Evolutionary conservation across 2,113 vertebrate species (phyloP).

Genomic region (Epinephelus cyanopodus): DNA sequence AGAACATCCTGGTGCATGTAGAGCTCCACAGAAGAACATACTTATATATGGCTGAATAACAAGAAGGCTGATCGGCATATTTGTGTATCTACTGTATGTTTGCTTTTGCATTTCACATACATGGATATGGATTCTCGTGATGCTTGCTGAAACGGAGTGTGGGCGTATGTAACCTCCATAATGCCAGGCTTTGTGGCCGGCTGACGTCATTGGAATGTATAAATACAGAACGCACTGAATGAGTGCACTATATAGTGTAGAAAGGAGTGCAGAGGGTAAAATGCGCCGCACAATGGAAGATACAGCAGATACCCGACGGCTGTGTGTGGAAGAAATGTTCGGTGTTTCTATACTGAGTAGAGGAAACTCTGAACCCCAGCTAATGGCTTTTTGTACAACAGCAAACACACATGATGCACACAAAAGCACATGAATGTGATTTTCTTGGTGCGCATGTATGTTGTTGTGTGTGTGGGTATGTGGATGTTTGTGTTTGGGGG

Average conservation of each 20-base stretch:
- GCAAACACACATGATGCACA: conserved; percentile 1
- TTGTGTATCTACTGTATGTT: conserved; percentile 2
- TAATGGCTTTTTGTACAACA: conserved; percentile 27
- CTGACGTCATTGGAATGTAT: conserved; percentile 69
- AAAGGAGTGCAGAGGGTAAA: conserved; percentile 17
- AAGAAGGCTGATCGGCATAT: background rate
- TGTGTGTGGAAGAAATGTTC: conserved; percentile 10
- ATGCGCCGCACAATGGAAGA: conserved; percentile 42
- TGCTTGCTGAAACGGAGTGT: conserved; percentile 3
- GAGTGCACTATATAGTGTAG: conserved; percentile 28
- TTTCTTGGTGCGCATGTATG: background rate
- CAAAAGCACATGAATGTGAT: conserved; percentile 3
- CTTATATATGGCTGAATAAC: background rate
- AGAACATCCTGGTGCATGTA: background rate
- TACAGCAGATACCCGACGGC: conserved; percentile 32
- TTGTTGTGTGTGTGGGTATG: conserved; percentile 11
- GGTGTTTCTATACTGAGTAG: conserved; percentile 33
- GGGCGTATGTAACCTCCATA: conserved; percentile 64
- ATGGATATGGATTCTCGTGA: conserved; percentile 15
- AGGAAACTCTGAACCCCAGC: background rate
- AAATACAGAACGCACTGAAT: conserved; percentile 53
- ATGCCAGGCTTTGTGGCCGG: conserved; percentile 64
- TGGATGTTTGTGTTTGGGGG: conserved; percentile 21
- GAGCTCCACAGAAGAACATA: background rate
- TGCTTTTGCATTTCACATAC: conserved; percentile 18